A percentile compares a stretch with the other conserved stretches of the same genome.
Evolutionary conservation across 2,888 invertebrate genomes (phyloP).

Genomic region (Drosophila monieri): DNA sequence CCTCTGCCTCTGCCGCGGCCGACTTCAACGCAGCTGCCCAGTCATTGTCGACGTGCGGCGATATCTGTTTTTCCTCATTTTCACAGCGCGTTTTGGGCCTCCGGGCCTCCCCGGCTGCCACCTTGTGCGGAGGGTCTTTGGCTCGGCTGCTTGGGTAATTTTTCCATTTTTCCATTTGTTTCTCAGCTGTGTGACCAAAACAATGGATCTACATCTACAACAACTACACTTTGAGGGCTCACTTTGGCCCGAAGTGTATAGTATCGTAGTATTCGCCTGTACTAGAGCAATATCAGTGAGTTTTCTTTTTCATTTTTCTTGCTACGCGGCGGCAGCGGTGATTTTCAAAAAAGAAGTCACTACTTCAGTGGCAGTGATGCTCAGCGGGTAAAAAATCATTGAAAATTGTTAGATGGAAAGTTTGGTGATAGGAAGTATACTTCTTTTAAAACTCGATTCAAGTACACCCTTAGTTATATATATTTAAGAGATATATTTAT

Average conservation of each 20-base stretch:
- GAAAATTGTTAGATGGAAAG: constrained; percentile 1
- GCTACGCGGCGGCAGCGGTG: constrained; percentile 24
- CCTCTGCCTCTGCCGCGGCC: constrained; percentile 10
- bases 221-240: constrained; percentile 38
- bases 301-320: constrained; percentile 37
- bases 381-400: constrained; percentile 16
- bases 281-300: constrained; percentile 40
- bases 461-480: no score
- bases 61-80: constrained; percentile 74
- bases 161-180: constrained; percentile 43
- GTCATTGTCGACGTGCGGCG: constrained; percentile 69
- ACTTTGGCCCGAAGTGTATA: constrained; percentile 18
- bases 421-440: not conserved
- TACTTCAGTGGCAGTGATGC: constrained; percentile 30
- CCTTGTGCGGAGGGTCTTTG: constrained; percentile 76
- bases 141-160: constrained; percentile 71
- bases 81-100: constrained; percentile 65
- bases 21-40: constrained; percentile 30
- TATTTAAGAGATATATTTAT: no score
- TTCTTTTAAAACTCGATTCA: not conserved
- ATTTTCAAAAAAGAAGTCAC: constrained; percentile 35
- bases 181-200: constrained; percentile 79
- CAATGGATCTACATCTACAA: constrained; percentile 61
- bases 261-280: constrained; percentile 6
- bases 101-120: constrained; percentile 54